Percentiles rank a stretch among this genome's conserved stretches.
Conservation (phyloP, 2,888 invertebrate genomes). For the Gibbula magus region DNA sequence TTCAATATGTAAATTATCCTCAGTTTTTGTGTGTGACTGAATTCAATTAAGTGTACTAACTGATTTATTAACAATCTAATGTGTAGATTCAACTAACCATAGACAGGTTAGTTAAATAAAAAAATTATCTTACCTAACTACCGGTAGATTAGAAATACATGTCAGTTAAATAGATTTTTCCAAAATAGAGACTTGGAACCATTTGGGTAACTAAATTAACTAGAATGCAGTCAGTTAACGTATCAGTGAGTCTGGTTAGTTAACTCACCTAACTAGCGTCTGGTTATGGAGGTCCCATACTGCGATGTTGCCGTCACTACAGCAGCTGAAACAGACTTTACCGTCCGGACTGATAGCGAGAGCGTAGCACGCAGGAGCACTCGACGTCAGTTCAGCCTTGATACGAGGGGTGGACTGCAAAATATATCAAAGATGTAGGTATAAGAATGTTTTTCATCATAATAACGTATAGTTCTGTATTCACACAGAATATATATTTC, state of each 20-base stretch:
- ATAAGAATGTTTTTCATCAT: no score
- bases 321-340: conserved; percentile 97
- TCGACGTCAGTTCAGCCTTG: conserved; percentile 93
- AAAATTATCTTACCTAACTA: no score
- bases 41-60: no score
- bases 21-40: no score
- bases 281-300: conserved; percentile 97
- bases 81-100: no score
- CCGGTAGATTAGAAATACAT: neutral
- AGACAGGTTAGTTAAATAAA: no score
- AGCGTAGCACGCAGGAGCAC: conserved; percentile 97
- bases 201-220: neutral
- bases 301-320: conserved; percentile 97
- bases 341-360: conserved; percentile 96
- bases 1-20: no score
- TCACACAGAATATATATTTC: no score
- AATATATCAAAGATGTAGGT: neutral
- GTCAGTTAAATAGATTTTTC: neutral
- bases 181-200: neutral
- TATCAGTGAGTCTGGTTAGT: neutral
- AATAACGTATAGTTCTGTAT: no score
- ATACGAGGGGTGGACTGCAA: conserved; percentile 88
- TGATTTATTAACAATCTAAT: no score
- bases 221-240: neutral
- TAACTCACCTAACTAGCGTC: conserved; percentile 83